Conservation (phyloP, 1,140 invertebrate genomes). For the Vollenhovia emeryi region DNA sequence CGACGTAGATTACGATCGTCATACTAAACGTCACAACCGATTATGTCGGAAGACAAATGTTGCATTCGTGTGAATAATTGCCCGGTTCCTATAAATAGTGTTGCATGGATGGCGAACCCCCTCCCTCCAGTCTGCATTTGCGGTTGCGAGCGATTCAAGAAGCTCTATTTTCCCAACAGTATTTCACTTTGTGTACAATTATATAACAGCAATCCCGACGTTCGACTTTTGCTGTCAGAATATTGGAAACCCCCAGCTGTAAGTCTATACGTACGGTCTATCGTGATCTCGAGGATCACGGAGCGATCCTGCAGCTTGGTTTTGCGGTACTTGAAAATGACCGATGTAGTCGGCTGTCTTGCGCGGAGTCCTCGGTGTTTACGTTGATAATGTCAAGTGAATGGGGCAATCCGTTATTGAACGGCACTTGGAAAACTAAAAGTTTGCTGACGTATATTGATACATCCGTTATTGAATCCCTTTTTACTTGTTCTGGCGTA, state of each 20-base stretch:
- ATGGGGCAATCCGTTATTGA: conserved; percentile 17
- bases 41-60: conserved; percentile 46
- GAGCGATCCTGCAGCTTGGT: not conserved
- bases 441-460: conserved; percentile 26
- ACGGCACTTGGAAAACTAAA: conserved; percentile 13
- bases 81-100: not conserved
- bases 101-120: not conserved
- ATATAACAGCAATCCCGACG: not conserved
- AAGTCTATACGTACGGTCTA: not conserved
- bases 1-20: conserved; percentile 34
- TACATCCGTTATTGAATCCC: conserved; percentile 8
- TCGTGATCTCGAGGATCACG: not conserved
- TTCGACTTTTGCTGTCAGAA: not conserved
- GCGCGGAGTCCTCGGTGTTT: not conserved
- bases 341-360: not conserved
- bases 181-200: not conserved
- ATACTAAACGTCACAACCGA: conserved; percentile 46
- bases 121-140: not conserved
- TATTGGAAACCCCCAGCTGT: not conserved
- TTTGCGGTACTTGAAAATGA: not conserved
- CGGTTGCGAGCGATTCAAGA: not conserved
- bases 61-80: conserved; percentile 16
- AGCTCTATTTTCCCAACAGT: not conserved
- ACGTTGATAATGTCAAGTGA: conserved; percentile 23
- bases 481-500: conserved; percentile 15